Evolutionary conservation across 2,113 vertebrate genomes (phyloP).

Genomic region (Oryzias woworae): DNA sequence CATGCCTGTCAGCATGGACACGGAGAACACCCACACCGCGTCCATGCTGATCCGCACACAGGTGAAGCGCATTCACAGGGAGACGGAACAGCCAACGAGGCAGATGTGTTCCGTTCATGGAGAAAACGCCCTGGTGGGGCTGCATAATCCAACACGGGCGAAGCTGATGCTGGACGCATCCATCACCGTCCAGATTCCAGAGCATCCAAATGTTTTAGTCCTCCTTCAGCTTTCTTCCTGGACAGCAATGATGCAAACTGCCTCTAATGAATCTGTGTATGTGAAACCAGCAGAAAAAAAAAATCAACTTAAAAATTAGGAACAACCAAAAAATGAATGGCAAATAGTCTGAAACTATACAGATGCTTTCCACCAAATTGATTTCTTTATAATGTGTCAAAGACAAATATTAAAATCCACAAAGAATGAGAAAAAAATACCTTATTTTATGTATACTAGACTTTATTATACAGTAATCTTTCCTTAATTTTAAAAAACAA

Average conservation of each 20-base stretch:
- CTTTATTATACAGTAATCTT: too few species aligned
- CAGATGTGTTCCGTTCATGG: constrained; percentile 42
- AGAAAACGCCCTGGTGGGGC: constrained; percentile 8
- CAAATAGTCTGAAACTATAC: not conserved
- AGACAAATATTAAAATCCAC: too few species aligned
- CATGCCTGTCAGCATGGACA: constrained; percentile 69
- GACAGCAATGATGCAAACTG: not conserved
- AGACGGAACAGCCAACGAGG: not conserved
- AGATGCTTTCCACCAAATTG: too few species aligned
- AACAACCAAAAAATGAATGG: not conserved
- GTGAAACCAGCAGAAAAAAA: constrained; percentile 4
- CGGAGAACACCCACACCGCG: constrained; percentile 63
- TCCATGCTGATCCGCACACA: constrained; percentile 39
- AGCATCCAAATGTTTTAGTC: constrained; percentile 38
- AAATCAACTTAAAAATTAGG: not conserved
- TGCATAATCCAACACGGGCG: constrained; percentile 25
- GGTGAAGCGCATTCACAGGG: constrained; percentile 9
- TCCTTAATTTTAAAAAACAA: too few species aligned
- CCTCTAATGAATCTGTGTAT: not conserved
- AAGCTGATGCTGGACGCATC: constrained; percentile 36
- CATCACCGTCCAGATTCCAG: constrained; percentile 33
- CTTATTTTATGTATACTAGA: too few species aligned
- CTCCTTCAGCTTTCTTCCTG: constrained; percentile 8
- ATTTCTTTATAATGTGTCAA: too few species aligned
- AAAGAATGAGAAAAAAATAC: too few species aligned